These are phyloP conservation scores for Xestobium rufovillosum DNA, from an alignment of 2,888 invertebrate genomes.

Conservation along the genomic window DNA sequence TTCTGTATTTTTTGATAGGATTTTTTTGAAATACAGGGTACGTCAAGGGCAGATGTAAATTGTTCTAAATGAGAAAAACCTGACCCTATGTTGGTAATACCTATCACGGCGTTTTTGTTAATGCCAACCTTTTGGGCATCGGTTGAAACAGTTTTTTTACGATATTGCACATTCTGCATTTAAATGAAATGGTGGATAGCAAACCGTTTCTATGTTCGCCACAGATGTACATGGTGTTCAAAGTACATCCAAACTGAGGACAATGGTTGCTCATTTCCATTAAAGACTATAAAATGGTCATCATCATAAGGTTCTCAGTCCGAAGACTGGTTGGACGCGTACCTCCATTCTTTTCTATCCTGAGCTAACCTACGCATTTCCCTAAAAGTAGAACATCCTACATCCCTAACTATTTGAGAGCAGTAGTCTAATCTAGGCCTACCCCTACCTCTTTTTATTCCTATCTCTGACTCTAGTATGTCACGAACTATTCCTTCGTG, in stretches of 20 bases:
- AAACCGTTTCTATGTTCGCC: slow-evolving; percentile 5
- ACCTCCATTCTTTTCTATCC: no score
- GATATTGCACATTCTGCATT: slow-evolving; percentile 12
- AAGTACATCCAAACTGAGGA: slow-evolving; percentile 6
- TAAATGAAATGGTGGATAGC: slow-evolving; percentile 6
- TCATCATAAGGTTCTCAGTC: no score
- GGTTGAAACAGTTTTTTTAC: not conserved
- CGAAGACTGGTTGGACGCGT: no score
- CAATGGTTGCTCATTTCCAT: slow-evolving; percentile 8
- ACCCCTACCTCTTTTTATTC: no score
- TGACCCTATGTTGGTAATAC: slow-evolving; percentile 8
- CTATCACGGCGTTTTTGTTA: slow-evolving; percentile 10
- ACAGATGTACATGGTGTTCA: not conserved
- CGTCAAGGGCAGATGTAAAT: slow-evolving; percentile 3
- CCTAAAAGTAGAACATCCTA: no score
- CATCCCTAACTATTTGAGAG: no score
- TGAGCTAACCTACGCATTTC: no score
- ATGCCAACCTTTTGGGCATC: slow-evolving; percentile 5
- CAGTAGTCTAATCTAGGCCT: no score
- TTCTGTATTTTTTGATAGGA: slow-evolving; percentile 8
- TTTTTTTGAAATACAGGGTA: slow-evolving; percentile 8
- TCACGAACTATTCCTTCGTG: no score
- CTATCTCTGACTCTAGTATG: no score
- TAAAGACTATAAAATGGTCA: slow-evolving; percentile 4
- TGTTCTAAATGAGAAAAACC: slow-evolving; percentile 10